Evolutionary conservation across 2,888 invertebrate genomes (phyloP).

Genomic region (Steinernema scapterisci): DNA sequence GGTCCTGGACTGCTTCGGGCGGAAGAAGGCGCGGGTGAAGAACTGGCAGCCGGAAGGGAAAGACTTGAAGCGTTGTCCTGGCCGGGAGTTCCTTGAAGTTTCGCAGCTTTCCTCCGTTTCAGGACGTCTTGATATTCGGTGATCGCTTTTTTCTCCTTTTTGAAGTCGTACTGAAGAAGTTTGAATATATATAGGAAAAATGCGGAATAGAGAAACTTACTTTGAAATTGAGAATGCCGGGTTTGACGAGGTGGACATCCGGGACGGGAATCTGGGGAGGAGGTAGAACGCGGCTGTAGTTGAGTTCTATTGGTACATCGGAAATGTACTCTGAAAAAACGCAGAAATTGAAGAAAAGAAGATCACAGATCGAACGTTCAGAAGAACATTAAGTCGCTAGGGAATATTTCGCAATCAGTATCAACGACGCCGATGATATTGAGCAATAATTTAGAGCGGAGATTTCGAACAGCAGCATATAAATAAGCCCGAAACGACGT

Average conservation of each 20-base stretch:
- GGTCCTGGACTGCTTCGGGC: constrained; percentile 16
- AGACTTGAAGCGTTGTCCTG: not conserved
- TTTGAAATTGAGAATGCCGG: constrained; percentile 21
- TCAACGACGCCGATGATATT: too few relatives aligned
- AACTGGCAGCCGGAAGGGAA: not conserved
- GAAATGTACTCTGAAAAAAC: constrained; percentile 41
- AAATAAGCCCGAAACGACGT: too few relatives aligned
- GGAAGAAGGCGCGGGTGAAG: not conserved
- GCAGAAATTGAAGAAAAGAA: not conserved
- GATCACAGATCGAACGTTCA: too few relatives aligned
- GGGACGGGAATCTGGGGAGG: constrained; percentile 43
- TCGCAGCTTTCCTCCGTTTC: not conserved
- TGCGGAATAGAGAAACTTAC: not conserved
- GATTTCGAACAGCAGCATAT: too few relatives aligned
- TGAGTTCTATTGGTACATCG: constrained; percentile 47
- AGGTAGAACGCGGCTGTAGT: constrained; percentile 42
- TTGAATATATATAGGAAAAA: not conserved
- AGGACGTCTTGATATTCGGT: constrained; percentile 21
- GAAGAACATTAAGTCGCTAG: too few relatives aligned
- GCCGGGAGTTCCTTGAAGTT: not conserved
- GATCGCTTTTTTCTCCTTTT: constrained; percentile 32
- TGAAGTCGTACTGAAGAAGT: constrained; percentile 32
- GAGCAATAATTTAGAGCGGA: too few relatives aligned
- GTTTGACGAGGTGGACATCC: not conserved
- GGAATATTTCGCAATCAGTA: too few relatives aligned